Conservation (phyloP, 2,797 vertebrate species). For the Anguilla obscura region DNA sequence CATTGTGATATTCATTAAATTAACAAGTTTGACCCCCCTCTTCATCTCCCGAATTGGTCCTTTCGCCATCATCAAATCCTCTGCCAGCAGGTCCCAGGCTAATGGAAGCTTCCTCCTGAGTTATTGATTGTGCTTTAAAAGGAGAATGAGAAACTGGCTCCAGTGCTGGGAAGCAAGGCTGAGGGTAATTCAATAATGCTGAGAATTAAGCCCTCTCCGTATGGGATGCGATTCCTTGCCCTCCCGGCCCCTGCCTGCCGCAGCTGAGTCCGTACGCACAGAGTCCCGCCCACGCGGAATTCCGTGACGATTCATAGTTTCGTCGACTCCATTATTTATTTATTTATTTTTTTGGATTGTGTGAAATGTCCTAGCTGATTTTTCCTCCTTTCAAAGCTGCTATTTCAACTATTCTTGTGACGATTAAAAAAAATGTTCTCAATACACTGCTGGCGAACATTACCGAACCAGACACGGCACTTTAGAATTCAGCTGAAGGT, state of each 20-base stretch:
- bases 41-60: background rate
- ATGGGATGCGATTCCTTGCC: background rate
- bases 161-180: constrained; percentile 28
- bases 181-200: constrained; percentile 28
- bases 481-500: background rate
- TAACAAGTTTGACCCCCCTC: background rate
- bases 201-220: constrained; percentile 19
- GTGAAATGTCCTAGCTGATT: no score
- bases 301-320: no score
- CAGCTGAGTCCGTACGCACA: background rate
- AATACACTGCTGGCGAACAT: background rate
- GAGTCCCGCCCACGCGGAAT: background rate
- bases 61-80: background rate
- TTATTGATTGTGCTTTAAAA: constrained; percentile 22
- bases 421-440: no score
- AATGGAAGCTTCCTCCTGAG: background rate
- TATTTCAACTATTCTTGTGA: no score
- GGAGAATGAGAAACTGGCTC: constrained; percentile 29
- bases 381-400: no score
- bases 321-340: no score
- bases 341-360: no score
- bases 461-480: background rate
- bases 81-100: background rate
- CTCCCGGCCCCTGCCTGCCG: background rate
- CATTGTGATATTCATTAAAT: background rate